Conservation (phyloP, 2,113 vertebrate genomes). For the Butorides virescens region DNA sequence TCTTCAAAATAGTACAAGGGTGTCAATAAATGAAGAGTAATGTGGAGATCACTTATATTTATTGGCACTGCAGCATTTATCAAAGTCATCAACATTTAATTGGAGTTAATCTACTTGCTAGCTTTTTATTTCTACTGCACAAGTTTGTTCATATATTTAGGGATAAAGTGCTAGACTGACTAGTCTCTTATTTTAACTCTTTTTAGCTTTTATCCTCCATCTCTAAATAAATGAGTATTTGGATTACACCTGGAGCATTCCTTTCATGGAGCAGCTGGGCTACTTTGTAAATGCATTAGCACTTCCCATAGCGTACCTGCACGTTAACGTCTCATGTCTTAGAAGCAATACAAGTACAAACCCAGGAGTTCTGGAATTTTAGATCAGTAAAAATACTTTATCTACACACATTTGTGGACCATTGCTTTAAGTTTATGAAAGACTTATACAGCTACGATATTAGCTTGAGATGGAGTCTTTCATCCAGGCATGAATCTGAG, state of each 20-base stretch:
- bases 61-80: constrained; percentile 38
- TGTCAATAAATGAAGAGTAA: constrained; percentile 69
- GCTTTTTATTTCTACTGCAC: background rate
- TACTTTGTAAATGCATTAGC: background rate
- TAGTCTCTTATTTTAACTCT: background rate
- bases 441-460: background rate
- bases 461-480: background rate
- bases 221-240: background rate
- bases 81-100: constrained; percentile 24
- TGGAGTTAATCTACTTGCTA: constrained; percentile 6
- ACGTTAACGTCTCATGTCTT: background rate
- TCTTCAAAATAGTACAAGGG: constrained; percentile 47
- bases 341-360: background rate
- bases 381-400: background rate
- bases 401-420: fast-evolving
- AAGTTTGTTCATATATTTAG: background rate
- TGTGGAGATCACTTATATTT: constrained; percentile 54
- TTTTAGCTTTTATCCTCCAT: background rate
- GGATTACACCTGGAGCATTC: background rate
- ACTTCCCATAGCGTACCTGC: background rate
- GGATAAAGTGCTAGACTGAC: background rate
- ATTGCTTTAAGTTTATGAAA: background rate
- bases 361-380: background rate
- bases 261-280: background rate
- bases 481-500: background rate